These are phyloP conservation scores for Zaprionus lachaisei DNA, from an alignment of 1,140 invertebrate genomes.

Conservation along the genomic window DNA sequence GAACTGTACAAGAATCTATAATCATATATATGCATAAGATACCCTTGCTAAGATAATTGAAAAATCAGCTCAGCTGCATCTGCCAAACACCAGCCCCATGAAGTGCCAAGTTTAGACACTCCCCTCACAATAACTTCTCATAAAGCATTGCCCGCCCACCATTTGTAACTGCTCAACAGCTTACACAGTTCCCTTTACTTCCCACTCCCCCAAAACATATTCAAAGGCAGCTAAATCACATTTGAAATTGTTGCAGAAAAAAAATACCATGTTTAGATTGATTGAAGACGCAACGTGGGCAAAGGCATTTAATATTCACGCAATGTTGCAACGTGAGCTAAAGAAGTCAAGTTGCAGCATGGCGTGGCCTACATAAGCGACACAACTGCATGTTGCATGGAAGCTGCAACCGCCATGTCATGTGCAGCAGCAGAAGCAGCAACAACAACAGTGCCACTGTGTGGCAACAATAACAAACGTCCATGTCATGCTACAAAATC, in stretches of 20 bases:
- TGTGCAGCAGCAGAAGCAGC: conserved; percentile 14
- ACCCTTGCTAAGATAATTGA: background rate
- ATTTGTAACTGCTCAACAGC: background rate
- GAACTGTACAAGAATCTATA: too few relatives aligned
- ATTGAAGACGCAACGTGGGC: conserved; percentile 2
- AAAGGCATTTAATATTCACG: conserved; percentile 5
- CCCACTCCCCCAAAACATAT: background rate
- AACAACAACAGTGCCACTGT: conserved; percentile 18
- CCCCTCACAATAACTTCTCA: background rate
- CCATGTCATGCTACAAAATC: conserved; percentile 56
- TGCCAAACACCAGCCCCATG: background rate
- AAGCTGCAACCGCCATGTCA: conserved; percentile 18
- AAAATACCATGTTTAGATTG: conserved; percentile 1
- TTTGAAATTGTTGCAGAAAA: background rate
- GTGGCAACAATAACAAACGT: conserved; percentile 48
- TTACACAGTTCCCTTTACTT: background rate
- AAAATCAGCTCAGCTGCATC: background rate
- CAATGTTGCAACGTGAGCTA: conserved; percentile 21
- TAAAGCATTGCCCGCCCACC: background rate
- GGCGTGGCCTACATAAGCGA: conserved; percentile 13
- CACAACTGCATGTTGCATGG: conserved; percentile 6
- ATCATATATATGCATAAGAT: background rate
- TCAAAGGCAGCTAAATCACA: background rate
- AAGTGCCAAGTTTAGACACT: background rate
- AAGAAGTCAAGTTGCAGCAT: conserved; percentile 13